These are phyloP conservation scores for Semnopithecus entellus DNA, from an alignment of 2,113 vertebrate genomes.

Conservation along the genomic window DNA sequence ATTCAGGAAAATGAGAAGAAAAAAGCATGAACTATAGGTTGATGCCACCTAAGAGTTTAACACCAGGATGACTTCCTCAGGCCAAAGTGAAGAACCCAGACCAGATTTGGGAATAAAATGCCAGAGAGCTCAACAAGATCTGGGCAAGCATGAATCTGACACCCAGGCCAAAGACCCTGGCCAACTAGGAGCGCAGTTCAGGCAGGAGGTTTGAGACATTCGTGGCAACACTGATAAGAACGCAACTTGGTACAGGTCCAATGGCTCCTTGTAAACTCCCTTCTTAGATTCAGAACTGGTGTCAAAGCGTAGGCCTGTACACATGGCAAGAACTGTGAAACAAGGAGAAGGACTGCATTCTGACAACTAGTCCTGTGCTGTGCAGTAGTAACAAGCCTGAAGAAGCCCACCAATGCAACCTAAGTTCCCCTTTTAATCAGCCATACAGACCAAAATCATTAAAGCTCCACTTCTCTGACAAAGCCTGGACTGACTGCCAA, in stretches of 20 bases:
- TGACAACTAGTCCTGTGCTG: neutral
- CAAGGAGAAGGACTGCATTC: neutral
- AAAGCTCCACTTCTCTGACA: neutral
- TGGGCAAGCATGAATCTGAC: neutral
- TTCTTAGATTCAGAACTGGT: neutral
- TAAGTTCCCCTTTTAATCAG: neutral
- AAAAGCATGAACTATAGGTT: neutral
- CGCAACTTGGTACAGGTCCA: neutral
- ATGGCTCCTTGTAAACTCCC: neutral
- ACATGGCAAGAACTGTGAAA: neutral
- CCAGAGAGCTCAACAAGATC: neutral
- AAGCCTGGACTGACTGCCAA: neutral
- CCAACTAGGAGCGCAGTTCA: neutral
- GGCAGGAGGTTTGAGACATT: neutral
- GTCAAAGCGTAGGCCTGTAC: neutral
- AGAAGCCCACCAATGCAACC: neutral
- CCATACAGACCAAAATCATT: neutral
- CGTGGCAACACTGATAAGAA: neutral
- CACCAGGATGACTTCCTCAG: neutral
- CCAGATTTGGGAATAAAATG: neutral
- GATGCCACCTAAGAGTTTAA: neutral
- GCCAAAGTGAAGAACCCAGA: neutral
- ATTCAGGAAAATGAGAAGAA: neutral
- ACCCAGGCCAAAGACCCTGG: neutral
- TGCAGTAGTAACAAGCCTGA: neutral